A percentile compares a stretch with the other conserved stretches of the same genome.
These are phyloP conservation scores for Gryon sp. DNA, from an alignment of 1,140 invertebrate species.

Conservation along the genomic window DNA sequence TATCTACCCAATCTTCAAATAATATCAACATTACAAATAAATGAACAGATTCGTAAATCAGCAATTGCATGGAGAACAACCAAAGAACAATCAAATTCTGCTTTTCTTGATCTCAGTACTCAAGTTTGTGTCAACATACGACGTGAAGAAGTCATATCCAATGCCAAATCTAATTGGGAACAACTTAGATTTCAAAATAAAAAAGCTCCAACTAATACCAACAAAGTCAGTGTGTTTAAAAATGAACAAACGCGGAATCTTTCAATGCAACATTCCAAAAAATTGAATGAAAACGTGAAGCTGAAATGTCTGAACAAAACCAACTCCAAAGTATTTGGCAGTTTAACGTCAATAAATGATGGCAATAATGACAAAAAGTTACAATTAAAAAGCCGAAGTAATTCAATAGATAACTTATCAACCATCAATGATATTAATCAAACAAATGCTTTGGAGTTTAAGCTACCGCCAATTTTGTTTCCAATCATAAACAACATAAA, in stretches of 20 bases:
- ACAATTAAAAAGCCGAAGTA: slow-evolving; percentile 67
- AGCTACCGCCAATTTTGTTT: slow-evolving; percentile 85
- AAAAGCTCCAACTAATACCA: slow-evolving; percentile 65
- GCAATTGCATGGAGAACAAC: slow-evolving; percentile 88
- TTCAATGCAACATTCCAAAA: slow-evolving; percentile 68
- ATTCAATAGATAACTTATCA: slow-evolving; percentile 69
- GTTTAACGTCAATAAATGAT: slow-evolving; percentile 73
- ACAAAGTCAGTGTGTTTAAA: slow-evolving; percentile 59
- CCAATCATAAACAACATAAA: slow-evolving; percentile 81
- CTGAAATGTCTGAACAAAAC: slow-evolving; percentile 62
- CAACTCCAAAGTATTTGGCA: slow-evolving; percentile 69
- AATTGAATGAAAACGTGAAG: slow-evolving; percentile 66
- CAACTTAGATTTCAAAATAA: slow-evolving; percentile 85
- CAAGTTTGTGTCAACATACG: slow-evolving; percentile 84
- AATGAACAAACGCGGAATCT: slow-evolving; percentile 63
- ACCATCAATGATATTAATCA: slow-evolving; percentile 62
- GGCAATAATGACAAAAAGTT: slow-evolving; percentile 70
- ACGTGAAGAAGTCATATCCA: slow-evolving; percentile 88
- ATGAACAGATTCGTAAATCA: slow-evolving; percentile 86
- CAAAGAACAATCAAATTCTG: slow-evolving; percentile 85
- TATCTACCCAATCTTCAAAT: slow-evolving; percentile 86
- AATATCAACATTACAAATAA: slow-evolving; percentile 87
- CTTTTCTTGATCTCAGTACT: slow-evolving; percentile 84
- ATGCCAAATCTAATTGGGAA: slow-evolving; percentile 90
- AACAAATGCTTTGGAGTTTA: slow-evolving; percentile 73